phyloP scores from a whole-genome alignment of 2,888 invertebrate genomes.

The Spisula solida region DNA sequence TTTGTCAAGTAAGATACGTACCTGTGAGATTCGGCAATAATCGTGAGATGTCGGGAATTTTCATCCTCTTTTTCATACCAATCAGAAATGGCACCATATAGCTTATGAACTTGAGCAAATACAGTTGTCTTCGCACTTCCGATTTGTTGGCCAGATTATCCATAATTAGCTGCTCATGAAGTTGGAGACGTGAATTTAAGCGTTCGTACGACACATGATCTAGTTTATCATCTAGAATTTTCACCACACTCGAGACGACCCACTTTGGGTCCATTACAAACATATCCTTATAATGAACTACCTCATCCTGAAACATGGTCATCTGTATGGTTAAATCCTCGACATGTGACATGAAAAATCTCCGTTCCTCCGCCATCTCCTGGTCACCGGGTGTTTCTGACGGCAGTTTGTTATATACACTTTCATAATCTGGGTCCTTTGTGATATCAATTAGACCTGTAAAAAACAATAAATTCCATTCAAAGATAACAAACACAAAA shows the following conservation, averaged over 20 bases:
- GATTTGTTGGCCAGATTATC: slow-evolving; percentile 83
- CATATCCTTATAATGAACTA: slow-evolving; percentile 82
- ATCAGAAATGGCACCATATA: slow-evolving; percentile 86
- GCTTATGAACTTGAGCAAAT: slow-evolving; percentile 85
- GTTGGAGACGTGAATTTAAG: slow-evolving; percentile 85
- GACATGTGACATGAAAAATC: slow-evolving; percentile 85
- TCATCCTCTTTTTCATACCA: slow-evolving; percentile 87
- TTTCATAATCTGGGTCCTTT: slow-evolving; percentile 84
- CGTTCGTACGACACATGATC: slow-evolving; percentile 85
- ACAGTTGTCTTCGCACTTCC: slow-evolving; percentile 82
- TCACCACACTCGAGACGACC: slow-evolving; percentile 83
- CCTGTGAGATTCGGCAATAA: slow-evolving; percentile 84
- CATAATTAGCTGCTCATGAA: slow-evolving; percentile 85
- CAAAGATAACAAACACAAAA: too few relatives aligned
- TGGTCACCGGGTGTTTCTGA: slow-evolving; percentile 81
- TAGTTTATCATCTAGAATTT: slow-evolving; percentile 83
- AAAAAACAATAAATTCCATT: background rate
- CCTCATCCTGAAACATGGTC: slow-evolving; percentile 82
- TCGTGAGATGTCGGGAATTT: slow-evolving; percentile 84
- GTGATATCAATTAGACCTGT: slow-evolving; percentile 85
- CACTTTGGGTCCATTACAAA: slow-evolving; percentile 85
- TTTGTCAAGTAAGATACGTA: slow-evolving; percentile 49
- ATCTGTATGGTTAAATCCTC: slow-evolving; percentile 85
- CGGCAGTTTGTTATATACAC: slow-evolving; percentile 82
- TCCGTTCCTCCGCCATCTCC: slow-evolving; percentile 83